These are phyloP conservation scores for Phyllotis vaccarum DNA, from an alignment of 2,797 vertebrate species.

Conservation along the genomic window DNA sequence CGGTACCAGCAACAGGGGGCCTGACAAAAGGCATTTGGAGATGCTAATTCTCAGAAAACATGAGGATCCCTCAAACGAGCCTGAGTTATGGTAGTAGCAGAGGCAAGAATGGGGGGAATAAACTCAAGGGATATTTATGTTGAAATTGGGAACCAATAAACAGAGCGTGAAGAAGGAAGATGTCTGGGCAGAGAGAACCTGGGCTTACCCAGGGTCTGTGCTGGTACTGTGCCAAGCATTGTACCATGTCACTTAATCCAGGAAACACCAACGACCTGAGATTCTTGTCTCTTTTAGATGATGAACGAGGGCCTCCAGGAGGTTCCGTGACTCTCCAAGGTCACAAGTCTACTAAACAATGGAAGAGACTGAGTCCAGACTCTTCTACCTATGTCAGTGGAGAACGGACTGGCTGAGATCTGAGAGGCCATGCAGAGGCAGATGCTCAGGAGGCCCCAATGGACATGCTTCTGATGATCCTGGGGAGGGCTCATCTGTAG, in stretches of 20 bases:
- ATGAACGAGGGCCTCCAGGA: neutral
- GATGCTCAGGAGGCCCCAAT: rapidly evolving
- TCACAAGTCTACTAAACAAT: neutral
- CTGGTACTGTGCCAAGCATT: neutral
- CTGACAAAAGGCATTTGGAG: neutral
- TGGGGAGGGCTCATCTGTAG: neutral
- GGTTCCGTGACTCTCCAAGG: too few relatives aligned
- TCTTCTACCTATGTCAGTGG: neutral
- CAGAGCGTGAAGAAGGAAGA: neutral
- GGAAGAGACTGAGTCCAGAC: neutral
- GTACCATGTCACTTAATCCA: neutral
- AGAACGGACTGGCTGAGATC: neutral
- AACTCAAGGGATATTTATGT: neutral
- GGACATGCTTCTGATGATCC: neutral
- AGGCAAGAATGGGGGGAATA: neutral
- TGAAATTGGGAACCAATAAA: neutral
- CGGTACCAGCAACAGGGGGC: neutral
- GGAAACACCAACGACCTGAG: neutral
- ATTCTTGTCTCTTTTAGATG: neutral
- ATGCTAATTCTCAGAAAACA: constrained; percentile 14
- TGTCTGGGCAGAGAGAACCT: neutral
- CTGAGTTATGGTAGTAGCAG: neutral
- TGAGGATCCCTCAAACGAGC: neutral
- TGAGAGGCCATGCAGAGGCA: neutral
- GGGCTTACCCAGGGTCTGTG: rapidly evolving